A percentile compares a stretch with the other conserved stretches of the same genome.
Conservation (phyloP, 2,797 vertebrate genomes). For the Anomalospiza imberbis region DNA sequence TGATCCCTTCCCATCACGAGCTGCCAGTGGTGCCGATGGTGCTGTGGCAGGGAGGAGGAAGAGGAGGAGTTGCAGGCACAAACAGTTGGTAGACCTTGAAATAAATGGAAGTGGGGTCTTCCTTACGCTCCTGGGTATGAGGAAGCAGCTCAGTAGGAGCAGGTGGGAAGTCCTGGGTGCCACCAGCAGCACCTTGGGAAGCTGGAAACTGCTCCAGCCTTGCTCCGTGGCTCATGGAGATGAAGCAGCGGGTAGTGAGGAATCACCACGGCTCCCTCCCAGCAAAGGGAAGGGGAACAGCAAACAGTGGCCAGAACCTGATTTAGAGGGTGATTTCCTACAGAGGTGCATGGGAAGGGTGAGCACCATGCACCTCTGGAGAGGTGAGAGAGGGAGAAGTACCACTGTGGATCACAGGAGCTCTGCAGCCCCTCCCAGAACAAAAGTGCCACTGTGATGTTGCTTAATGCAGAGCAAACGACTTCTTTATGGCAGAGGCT, state of each 20-base stretch:
- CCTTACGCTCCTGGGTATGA: not conserved
- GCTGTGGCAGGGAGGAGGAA: not conserved
- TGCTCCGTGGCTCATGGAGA: accelerated
- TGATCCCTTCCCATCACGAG: not conserved
- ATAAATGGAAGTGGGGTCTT: not conserved
- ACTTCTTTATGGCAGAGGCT: not conserved
- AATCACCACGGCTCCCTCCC: accelerated
- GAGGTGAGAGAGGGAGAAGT: not conserved
- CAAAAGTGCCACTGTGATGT: not conserved
- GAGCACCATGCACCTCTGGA: not conserved
- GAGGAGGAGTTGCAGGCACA: not conserved
- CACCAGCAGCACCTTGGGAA: not conserved
- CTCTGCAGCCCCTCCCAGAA: not conserved
- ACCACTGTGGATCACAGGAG: not conserved
- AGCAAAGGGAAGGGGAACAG: not conserved
- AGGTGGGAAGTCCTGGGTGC: not conserved
- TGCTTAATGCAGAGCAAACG: not conserved
- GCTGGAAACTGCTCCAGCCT: not conserved
- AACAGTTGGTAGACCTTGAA: not conserved
- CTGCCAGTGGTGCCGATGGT: accelerated
- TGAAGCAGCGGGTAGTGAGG: not conserved
- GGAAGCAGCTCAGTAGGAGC: not conserved
- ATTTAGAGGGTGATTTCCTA: not conserved
- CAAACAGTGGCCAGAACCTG: not conserved
- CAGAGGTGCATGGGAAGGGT: not conserved